Evolutionary conservation across 1,140 invertebrate species (phyloP), one percentile per base, ranked within the genome.

Genomic region (Trichonephila inaurata): DNA sequence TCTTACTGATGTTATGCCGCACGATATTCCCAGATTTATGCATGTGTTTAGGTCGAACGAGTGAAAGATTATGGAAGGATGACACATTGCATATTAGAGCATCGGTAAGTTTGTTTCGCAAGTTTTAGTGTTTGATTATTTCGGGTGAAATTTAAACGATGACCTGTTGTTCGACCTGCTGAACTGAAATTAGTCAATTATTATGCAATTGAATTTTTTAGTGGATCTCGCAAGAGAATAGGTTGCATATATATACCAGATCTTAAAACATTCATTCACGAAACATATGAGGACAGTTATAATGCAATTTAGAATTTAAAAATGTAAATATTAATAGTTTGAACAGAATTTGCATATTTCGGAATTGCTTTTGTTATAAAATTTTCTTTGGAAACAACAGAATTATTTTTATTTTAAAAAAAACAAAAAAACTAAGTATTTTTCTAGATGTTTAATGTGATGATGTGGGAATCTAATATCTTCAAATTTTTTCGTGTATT

Each of bases 61-160:
- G 1, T 40, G 72, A 40, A 77, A 28, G 72, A 77, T 77, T 77
- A 77, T 3, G 28, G 18, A 33, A 6, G 28, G 72, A 77, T 77
- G 72, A 77, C 33, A 28, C 72, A 77, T 12, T 77, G 28, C 72
- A 40, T 77, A 33, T 33, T 28, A 40, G 28, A 33, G 12, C 18
- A 28, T 33, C 18, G 72, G 72, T 77, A 77, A 77, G 72, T 77
- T 77, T 77, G 18, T 77, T 77, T 18, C 72, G 72, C 72, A 40
- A 77, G 18, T 1, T 18, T 33, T 77, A 14, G 6, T 77, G 69
- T 77, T 77, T 28, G 72, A 77, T 77, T 77, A 18, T 33, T 77
- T 18, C 18, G 24, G 10, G 51, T 51, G 66, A 77, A 77, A 40
- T 77, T 77, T 77, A 28, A 28, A 33, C 28, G 28, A 33, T 18